Conservation (phyloP, 2,888 invertebrate genomes). For the Eupithecia subfuscata region DNA sequence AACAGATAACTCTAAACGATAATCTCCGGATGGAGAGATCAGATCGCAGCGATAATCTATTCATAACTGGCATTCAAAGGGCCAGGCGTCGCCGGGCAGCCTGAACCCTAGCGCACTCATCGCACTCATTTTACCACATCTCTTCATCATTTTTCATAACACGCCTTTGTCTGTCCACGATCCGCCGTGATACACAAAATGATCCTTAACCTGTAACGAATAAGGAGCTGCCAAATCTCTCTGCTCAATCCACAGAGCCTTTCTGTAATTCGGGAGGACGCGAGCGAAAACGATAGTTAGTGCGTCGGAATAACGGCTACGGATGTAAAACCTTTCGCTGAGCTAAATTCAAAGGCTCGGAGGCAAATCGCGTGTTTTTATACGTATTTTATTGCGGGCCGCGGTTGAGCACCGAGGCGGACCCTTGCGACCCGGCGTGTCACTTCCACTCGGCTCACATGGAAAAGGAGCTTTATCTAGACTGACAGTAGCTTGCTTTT, state of each 20-base stretch:
- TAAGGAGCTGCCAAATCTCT: slow-evolving; percentile 2
- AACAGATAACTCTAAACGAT: background rate
- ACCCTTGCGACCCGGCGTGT: slow-evolving; percentile 18
- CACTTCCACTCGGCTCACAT: slow-evolving; percentile 4
- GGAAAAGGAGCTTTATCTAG: slow-evolving; percentile 1
- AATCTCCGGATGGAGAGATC: background rate
- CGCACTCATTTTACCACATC: background rate
- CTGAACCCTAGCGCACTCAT: no score
- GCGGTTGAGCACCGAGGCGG: slow-evolving; percentile 24
- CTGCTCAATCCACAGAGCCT: background rate
- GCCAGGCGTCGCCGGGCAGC: slow-evolving; percentile 1
- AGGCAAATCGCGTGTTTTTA: slow-evolving; percentile 32
- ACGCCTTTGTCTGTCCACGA: background rate
- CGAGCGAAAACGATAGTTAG: slow-evolving; percentile 24
- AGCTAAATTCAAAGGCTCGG: slow-evolving; percentile 25
- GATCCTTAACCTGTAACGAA: background rate
- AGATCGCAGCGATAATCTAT: slow-evolving; percentile 1
- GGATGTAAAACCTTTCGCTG: slow-evolving; percentile 8
- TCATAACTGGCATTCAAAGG: background rate
- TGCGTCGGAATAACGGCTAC: slow-evolving; percentile 20
- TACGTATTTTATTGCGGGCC: slow-evolving; percentile 33
- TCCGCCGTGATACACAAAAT: background rate
- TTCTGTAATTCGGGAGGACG: background rate
- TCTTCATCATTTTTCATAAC: slow-evolving; percentile 5
- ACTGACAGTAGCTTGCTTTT: background rate